phyloP scores from a whole-genome alignment of 2,113 vertebrate species.

The Hystrix cristata region DNA sequence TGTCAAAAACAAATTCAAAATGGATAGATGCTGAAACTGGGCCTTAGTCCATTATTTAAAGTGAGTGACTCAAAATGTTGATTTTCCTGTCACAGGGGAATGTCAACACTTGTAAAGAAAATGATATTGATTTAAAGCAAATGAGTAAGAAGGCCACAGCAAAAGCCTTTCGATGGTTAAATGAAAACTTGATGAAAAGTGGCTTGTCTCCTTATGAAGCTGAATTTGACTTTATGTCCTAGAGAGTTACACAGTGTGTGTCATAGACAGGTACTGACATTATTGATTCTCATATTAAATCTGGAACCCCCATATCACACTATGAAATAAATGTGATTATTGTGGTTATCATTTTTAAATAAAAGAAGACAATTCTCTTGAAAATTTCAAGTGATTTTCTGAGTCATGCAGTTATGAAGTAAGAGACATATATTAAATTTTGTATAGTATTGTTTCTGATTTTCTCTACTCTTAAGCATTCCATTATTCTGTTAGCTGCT shows the following conservation, averaged over 20 bases:
- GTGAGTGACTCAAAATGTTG: constrained; percentile 75
- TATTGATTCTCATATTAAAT: constrained; percentile 8
- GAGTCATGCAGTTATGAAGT: not conserved
- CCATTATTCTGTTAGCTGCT: not conserved
- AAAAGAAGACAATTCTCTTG: not conserved
- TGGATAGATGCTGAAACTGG: constrained; percentile 70
- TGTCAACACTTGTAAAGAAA: constrained; percentile 64
- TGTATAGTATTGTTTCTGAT: not conserved
- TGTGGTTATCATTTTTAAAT: not conserved
- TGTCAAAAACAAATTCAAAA: constrained; percentile 76
- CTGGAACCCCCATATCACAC: constrained; percentile 80
- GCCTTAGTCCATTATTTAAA: constrained; percentile 80
- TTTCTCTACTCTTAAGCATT: not conserved
- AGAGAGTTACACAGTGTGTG: constrained; percentile 65
- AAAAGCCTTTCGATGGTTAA: constrained; percentile 80
- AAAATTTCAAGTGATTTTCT: not conserved
- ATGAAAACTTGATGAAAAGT: constrained; percentile 75
- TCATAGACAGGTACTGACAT: constrained; percentile 54
- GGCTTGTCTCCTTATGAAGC: constrained; percentile 74
- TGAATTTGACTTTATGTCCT: constrained; percentile 82
- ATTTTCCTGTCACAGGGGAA: constrained; percentile 65
- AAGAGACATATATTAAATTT: not conserved
- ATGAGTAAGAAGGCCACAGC: constrained; percentile 79
- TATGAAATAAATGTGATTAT: constrained; percentile 82
- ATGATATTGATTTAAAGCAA: constrained; percentile 76